Evolutionary conservation across 1,140 invertebrate species (phyloP).

Genomic region (Anagrus nilaparvatae): DNA sequence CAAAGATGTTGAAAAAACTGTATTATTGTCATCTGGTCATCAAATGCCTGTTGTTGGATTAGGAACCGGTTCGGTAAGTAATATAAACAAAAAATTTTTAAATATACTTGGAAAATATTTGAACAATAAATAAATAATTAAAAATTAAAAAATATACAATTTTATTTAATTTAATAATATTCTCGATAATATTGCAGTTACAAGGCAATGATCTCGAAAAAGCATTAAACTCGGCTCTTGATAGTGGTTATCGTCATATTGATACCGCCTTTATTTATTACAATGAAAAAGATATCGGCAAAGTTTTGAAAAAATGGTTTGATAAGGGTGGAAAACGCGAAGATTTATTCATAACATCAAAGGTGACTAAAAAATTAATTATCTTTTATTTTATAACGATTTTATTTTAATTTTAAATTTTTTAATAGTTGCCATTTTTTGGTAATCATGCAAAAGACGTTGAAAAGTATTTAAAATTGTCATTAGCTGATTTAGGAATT

Average conservation of each 20-base stretch:
- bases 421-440: constrained; percentile 36
- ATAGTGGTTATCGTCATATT: constrained; percentile 63
- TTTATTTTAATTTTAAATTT: neutral
- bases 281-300: constrained; percentile 71
- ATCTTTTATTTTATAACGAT: too few species aligned
- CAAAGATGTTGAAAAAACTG: too few species aligned
- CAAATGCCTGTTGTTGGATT: constrained; percentile 65
- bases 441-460: constrained; percentile 43
- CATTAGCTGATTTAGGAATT: constrained; percentile 47
- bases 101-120: neutral
- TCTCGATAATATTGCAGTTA: constrained; percentile 46
- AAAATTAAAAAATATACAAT: too few species aligned
- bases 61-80: constrained; percentile 66
- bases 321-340: constrained; percentile 58
- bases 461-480: constrained; percentile 48
- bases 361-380: constrained; percentile 44
- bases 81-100: too few species aligned
- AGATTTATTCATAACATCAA: constrained; percentile 74
- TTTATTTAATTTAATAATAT: too few species aligned
- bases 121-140: too few species aligned
- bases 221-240: constrained; percentile 54
- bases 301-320: constrained; percentile 62
- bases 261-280: constrained; percentile 72
- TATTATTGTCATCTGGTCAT: constrained; percentile 34
- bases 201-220: constrained; percentile 57